A percentile compares a stretch with the other conserved stretches of the same genome.
These are phyloP conservation scores for Leucozona laternaria DNA, from an alignment of 2,888 invertebrate genomes.

Conservation along the genomic window DNA sequence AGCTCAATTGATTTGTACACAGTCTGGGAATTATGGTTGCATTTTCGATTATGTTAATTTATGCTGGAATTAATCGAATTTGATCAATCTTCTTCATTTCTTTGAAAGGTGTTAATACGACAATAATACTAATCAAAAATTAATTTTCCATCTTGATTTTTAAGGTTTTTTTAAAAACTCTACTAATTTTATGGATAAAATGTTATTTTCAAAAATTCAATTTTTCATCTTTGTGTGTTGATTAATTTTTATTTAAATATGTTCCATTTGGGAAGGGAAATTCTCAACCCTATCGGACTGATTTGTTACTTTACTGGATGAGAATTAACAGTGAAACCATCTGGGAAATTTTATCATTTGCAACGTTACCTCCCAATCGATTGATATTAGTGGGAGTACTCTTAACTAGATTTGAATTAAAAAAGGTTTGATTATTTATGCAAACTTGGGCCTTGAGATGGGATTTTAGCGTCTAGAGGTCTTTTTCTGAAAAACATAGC, in stretches of 20 bases:
- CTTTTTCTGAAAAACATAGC: slow-evolving; percentile 28
- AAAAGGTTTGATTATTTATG: slow-evolving; percentile 6
- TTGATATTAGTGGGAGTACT: slow-evolving; percentile 3
- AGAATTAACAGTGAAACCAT: neutral
- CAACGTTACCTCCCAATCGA: neutral
- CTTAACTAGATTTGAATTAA: neutral
- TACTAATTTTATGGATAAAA: no score
- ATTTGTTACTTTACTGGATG: neutral
- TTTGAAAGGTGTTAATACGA: no score
- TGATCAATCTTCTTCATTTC: no score
- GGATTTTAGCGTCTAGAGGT: slow-evolving; percentile 6
- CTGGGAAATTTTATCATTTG: neutral
- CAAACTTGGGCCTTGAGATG: slow-evolving; percentile 31
- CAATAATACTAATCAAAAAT: no score
- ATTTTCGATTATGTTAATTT: neutral
- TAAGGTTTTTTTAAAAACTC: no score
- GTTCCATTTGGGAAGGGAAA: no score
- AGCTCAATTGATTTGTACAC: slow-evolving; percentile 30
- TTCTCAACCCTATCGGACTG: no score
- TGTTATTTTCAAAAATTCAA: no score
- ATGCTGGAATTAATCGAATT: neutral
- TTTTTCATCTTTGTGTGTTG: no score
- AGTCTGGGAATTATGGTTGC: neutral
- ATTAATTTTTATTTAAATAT: no score
- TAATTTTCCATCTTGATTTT: no score